Conservation (phyloP, 2,113 vertebrate genomes). For the Nycticryphes semicollaris region DNA sequence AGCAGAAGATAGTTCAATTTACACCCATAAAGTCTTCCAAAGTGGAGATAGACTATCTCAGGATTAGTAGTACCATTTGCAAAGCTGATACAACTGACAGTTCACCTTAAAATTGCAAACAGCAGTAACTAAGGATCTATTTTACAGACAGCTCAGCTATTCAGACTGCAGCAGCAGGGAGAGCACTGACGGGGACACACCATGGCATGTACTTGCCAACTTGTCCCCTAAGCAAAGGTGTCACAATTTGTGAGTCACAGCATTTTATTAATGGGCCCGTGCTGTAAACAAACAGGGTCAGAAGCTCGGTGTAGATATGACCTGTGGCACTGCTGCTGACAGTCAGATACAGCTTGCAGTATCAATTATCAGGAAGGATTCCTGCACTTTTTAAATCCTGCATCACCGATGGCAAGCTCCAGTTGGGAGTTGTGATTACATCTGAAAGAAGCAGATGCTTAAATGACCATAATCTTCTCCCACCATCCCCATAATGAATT, state of each 20-base stretch:
- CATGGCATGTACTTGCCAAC: fast-evolving
- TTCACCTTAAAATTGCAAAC: neutral
- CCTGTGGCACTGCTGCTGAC: neutral
- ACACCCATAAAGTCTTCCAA: neutral
- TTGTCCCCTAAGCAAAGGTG: neutral
- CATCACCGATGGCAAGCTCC: neutral
- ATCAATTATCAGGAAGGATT: neutral
- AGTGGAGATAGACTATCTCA: neutral
- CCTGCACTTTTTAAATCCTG: neutral
- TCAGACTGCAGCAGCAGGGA: neutral
- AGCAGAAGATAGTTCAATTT: neutral
- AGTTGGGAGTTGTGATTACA: neutral
- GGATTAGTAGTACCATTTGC: neutral
- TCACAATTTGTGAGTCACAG: neutral
- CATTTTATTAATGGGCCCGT: neutral
- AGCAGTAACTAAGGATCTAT: neutral
- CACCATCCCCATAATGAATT: neutral
- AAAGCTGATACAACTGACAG: neutral
- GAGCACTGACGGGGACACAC: neutral
- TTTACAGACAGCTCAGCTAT: neutral
- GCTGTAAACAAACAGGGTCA: neutral
- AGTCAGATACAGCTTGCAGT: neutral
- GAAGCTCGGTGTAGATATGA: neutral
- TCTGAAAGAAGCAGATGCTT: neutral
- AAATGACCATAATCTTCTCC: neutral